Conservation (phyloP, 2,797 vertebrate species). For the Rhadinocentrus ornatus region DNA sequence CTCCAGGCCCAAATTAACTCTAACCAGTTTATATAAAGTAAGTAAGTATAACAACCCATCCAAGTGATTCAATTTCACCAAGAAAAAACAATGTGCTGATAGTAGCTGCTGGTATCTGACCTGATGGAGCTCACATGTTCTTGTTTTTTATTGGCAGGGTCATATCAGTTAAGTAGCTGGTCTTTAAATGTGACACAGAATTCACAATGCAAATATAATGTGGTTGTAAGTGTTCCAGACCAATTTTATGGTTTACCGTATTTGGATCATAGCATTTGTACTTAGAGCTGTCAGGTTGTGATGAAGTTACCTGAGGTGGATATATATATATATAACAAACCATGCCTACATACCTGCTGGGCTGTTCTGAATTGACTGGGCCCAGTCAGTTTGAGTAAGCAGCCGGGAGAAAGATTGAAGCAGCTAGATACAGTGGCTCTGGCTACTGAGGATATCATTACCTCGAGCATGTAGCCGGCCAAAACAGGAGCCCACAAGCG, state of each 20-base stretch:
- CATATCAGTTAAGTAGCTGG: background rate
- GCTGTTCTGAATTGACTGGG: conserved; percentile 67
- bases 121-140: background rate
- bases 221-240: background rate
- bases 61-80: too few relatives aligned
- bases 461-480: conserved; percentile 54
- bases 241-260: too few relatives aligned
- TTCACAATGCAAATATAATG: background rate
- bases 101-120: too few relatives aligned
- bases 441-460: conserved; percentile 75
- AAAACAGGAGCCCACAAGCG: conserved; percentile 72
- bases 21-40: too few relatives aligned
- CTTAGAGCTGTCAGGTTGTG: too few relatives aligned
- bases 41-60: too few relatives aligned
- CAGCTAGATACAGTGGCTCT: conserved; percentile 57
- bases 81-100: too few relatives aligned
- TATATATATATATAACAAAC: conserved; percentile 16
- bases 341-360: conserved; percentile 54
- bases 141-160: background rate
- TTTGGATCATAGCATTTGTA: too few relatives aligned
- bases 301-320: too few relatives aligned
- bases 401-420: conserved; percentile 72
- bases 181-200: background rate
- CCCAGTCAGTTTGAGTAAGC: conserved; percentile 69
- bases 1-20: too few relatives aligned